Conservation (phyloP, 2,113 vertebrate genomes). For the Antechinus flavipes region DNA sequence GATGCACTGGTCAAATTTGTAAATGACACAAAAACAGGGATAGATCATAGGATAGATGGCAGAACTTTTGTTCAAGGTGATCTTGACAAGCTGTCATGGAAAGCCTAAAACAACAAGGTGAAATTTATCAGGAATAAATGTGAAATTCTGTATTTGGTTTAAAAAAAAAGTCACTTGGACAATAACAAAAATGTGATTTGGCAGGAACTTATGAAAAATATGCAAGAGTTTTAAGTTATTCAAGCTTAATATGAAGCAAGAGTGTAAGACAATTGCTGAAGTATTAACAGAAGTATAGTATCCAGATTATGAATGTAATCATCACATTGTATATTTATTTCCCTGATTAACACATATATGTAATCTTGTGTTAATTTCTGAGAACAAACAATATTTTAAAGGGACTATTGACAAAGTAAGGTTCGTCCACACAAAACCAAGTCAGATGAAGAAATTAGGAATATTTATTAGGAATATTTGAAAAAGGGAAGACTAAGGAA, state of each 20-base stretch:
- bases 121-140: constrained; percentile 42
- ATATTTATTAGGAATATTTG: neutral
- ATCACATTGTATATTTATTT: neutral
- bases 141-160: constrained; percentile 47
- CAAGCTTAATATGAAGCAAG: constrained; percentile 5
- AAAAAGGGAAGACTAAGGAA: neutral
- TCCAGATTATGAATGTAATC: neutral
- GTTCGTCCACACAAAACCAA: neutral
- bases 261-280: neutral
- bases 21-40: constrained; percentile 13
- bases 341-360: neutral
- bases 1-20: constrained; percentile 26
- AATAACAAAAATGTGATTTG: constrained; percentile 41
- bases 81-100: neutral
- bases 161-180: constrained; percentile 30
- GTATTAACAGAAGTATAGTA: neutral
- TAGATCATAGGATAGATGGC: constrained; percentile 1
- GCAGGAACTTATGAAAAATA: constrained; percentile 45
- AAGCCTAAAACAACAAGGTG: constrained; percentile 40
- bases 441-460: neutral
- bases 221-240: constrained; percentile 24
- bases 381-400: constrained; percentile 7
- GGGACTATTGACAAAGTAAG: neutral
- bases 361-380: neutral
- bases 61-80: constrained; percentile 31